These are phyloP conservation scores for Odontesthes bonariensis DNA, from an alignment of 2,113 vertebrate species.

Conservation along the genomic window DNA sequence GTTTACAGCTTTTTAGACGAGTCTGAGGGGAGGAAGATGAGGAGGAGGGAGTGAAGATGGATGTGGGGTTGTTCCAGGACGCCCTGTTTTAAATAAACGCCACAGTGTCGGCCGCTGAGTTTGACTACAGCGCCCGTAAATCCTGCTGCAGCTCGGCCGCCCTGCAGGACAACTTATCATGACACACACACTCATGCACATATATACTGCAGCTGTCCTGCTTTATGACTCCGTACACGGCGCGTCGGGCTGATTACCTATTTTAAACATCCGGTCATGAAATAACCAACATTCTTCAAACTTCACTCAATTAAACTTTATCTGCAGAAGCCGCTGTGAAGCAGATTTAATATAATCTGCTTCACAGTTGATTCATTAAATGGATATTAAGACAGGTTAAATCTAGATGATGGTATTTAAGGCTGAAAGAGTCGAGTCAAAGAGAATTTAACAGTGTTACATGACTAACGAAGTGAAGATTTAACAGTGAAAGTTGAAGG, in stretches of 20 bases:
- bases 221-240: constrained; percentile 11
- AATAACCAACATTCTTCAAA: constrained; percentile 11
- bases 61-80: constrained; percentile 33
- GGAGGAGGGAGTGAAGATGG: constrained; percentile 15
- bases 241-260: constrained; percentile 3
- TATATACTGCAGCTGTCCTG: constrained; percentile 21
- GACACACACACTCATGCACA: background rate
- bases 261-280: constrained; percentile 5
- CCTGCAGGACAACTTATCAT: constrained; percentile 21
- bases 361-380: background rate
- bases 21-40: background rate
- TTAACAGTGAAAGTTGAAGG: too few species aligned
- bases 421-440: too few species aligned
- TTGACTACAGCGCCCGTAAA: constrained; percentile 41
- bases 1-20: constrained; percentile 14
- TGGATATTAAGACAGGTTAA: background rate
- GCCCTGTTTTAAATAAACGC: constrained; percentile 49
- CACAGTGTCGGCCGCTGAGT: constrained; percentile 24
- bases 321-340: background rate
- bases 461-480: too few species aligned
- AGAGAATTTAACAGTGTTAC: too few species aligned
- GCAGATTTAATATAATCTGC: background rate
- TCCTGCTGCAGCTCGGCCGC: constrained; percentile 24
- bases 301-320: constrained; percentile 14
- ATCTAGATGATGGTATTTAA: background rate